phyloP scores from a whole-genome alignment of 2,888 invertebrate species.

The Phyllotreta cruciferae region DNA sequence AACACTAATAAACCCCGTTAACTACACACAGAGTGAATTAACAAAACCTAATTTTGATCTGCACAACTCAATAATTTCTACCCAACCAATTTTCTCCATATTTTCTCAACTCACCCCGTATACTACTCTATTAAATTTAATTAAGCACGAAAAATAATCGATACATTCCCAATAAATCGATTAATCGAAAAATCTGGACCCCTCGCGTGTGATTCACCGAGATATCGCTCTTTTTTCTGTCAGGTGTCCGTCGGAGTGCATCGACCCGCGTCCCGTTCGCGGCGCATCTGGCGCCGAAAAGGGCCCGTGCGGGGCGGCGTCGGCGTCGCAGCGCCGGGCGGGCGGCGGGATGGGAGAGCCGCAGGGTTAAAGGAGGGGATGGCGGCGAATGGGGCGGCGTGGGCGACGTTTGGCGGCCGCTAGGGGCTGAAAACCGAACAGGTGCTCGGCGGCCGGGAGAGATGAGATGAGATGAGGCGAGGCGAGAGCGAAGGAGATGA shows the following conservation, averaged over 20 bases:
- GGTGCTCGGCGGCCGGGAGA: slow-evolving; percentile 52
- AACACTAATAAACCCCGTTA: no score
- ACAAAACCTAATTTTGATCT: no score
- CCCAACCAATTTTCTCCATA: no score
- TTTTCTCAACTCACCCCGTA: no score
- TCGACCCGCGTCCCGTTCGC: slow-evolving; percentile 22
- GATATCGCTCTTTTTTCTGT: slow-evolving; percentile 21
- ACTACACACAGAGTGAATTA: no score
- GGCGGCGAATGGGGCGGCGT: slow-evolving; percentile 38
- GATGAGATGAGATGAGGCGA: no score
- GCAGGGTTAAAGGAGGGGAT: slow-evolving; percentile 3
- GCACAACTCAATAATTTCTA: no score
- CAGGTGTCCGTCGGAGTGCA: slow-evolving; percentile 20
- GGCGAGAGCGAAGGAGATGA: no score
- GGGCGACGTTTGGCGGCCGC: slow-evolving; percentile 48
- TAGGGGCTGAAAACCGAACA: slow-evolving; percentile 57
- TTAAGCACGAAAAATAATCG: no score
- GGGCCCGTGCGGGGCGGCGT: not conserved
- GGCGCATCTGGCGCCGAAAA: no score
- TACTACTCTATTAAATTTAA: no score
- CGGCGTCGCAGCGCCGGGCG: slow-evolving; percentile 23
- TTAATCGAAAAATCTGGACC: no score
- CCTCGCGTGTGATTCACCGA: slow-evolving; percentile 35
- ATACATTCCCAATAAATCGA: not conserved
- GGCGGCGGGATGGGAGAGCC: slow-evolving; percentile 27